phyloP scores from a whole-genome alignment of 2,888 invertebrate species.

The Serripes groenlandicus region DNA sequence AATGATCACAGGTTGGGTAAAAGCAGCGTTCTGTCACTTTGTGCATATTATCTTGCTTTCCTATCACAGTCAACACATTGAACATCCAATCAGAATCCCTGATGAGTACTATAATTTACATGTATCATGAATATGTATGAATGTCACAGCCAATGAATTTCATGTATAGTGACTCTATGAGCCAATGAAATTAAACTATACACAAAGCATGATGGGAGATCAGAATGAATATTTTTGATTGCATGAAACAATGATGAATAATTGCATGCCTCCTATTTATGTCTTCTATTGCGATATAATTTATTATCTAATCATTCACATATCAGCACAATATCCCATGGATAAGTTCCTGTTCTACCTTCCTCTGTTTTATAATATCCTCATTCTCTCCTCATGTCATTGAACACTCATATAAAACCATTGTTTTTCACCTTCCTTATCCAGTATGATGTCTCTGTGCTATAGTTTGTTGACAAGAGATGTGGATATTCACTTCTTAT shows the following conservation, averaged over 20 bases:
- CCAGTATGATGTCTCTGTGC: too few relatives aligned
- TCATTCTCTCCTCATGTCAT: too few relatives aligned
- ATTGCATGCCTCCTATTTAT: too few relatives aligned
- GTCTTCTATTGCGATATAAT: too few relatives aligned
- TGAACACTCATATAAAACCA: too few relatives aligned
- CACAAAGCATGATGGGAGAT: background rate
- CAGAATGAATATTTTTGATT: background rate
- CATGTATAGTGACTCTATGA: background rate
- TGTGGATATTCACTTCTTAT: too few relatives aligned
- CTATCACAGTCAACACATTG: constrained; percentile 21
- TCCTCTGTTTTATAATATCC: too few relatives aligned
- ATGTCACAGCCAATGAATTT: background rate
- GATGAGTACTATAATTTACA: background rate
- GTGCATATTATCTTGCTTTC: background rate
- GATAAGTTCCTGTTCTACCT: too few relatives aligned
- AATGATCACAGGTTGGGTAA: background rate
- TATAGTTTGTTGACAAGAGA: too few relatives aligned
- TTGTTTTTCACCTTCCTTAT: too few relatives aligned
- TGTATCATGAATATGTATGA: background rate
- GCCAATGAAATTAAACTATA: background rate
- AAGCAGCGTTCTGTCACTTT: background rate
- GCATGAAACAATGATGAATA: background rate
- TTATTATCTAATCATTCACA: too few relatives aligned
- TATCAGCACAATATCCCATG: too few relatives aligned
- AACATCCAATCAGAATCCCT: constrained; percentile 23